Evolutionary conservation across 2,113 vertebrate genomes (phyloP).

Genomic region (Rhea pennata): DNA sequence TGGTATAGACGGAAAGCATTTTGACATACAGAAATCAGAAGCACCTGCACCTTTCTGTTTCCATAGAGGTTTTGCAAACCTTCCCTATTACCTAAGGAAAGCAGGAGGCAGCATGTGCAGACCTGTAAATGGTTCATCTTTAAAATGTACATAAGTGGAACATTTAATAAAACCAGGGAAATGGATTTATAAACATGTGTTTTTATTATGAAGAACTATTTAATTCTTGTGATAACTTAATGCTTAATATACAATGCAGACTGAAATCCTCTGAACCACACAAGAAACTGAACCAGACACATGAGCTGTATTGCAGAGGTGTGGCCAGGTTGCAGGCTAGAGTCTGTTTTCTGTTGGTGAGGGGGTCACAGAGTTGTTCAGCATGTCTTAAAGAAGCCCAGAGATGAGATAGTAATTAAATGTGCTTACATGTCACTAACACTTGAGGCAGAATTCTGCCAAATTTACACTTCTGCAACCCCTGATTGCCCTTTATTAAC

Average conservation of each 20-base stretch:
- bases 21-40: constrained; percentile 19
- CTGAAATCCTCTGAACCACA: background rate
- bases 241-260: background rate
- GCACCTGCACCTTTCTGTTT: constrained; percentile 46
- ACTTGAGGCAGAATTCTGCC: background rate
- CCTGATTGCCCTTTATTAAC: background rate
- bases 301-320: too few relatives aligned
- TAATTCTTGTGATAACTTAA: background rate
- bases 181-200: constrained; percentile 73
- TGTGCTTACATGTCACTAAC: background rate
- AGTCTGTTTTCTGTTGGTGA: background rate
- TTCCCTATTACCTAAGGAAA: constrained; percentile 21
- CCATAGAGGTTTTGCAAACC: constrained; percentile 48
- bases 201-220: constrained; percentile 42
- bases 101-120: constrained; percentile 62
- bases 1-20: constrained; percentile 53
- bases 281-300: background rate
- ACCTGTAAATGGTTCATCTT: constrained; percentile 75
- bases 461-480: fast-evolving
- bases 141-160: constrained; percentile 75
- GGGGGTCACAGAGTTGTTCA: background rate
- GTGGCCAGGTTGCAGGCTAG: background rate
- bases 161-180: constrained; percentile 79
- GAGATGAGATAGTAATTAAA: background rate
- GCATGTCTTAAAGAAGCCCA: background rate